These are phyloP conservation scores for Chalcis sispes DNA, from an alignment of 2,888 invertebrate genomes.

Conservation along the genomic window DNA sequence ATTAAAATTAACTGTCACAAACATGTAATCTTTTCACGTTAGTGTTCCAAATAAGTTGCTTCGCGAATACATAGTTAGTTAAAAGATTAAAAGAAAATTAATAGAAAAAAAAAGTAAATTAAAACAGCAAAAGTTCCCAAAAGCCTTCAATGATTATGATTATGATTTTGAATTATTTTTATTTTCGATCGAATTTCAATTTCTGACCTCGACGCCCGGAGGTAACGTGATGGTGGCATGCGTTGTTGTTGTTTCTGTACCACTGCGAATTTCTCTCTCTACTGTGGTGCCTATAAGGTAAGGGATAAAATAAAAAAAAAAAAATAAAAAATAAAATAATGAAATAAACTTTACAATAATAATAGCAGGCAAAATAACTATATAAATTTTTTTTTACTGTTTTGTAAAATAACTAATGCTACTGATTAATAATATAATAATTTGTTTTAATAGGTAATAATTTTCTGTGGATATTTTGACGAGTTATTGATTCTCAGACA, in stretches of 20 bases:
- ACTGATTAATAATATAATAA: conserved; percentile 9
- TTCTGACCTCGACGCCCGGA: conserved; percentile 74
- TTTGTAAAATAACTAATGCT: conserved; percentile 13
- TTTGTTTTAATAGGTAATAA: conserved; percentile 28
- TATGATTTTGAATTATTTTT: background rate
- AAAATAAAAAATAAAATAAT: background rate
- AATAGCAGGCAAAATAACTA: conserved; percentile 36
- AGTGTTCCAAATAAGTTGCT: conserved; percentile 47
- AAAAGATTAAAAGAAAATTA: background rate
- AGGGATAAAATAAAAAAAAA: conserved; percentile 47
- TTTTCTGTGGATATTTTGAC: conserved; percentile 38
- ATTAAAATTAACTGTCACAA: conserved; percentile 40
- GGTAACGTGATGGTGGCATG: conserved; percentile 75
- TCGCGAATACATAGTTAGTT: conserved; percentile 34
- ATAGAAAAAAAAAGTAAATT: conserved; percentile 34
- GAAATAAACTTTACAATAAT: conserved; percentile 41
- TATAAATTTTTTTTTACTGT: conserved; percentile 31
- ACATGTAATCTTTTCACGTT: conserved; percentile 19
- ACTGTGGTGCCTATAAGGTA: conserved; percentile 71
- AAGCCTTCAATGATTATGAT: conserved; percentile 36
- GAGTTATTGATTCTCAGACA: conserved; percentile 43
- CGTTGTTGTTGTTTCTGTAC: conserved; percentile 74
- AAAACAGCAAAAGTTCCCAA: conserved; percentile 26
- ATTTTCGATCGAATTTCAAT: conserved; percentile 30
- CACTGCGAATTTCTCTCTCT: conserved; percentile 74